These are phyloP conservation scores for Tenodera sinensis DNA, from an alignment of 2,888 invertebrate genomes.

Conservation along the genomic window DNA sequence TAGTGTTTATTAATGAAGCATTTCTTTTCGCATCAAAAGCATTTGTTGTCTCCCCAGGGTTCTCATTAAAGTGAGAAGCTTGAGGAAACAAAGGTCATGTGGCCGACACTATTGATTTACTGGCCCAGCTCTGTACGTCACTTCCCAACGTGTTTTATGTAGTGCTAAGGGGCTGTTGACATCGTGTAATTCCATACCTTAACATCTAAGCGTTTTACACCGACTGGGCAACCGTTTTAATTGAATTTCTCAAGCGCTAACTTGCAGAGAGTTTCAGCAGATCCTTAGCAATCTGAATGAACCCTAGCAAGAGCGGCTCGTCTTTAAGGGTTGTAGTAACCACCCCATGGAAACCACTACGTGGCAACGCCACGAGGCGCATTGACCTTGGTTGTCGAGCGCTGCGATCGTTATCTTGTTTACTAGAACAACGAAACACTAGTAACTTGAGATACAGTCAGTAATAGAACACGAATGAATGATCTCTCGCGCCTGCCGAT, in stretches of 20 bases:
- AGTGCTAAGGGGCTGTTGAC: neutral
- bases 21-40: neutral
- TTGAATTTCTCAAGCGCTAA: neutral
- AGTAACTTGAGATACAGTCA: too few relatives aligned
- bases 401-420: too few relatives aligned
- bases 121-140: neutral
- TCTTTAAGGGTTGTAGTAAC: too few relatives aligned
- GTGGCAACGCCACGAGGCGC: too few relatives aligned
- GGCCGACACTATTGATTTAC: neutral
- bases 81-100: neutral
- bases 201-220: neutral
- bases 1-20: neutral
- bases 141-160: neutral
- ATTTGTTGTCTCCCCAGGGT: neutral
- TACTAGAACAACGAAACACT: too few relatives aligned
- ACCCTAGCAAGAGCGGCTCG: neutral
- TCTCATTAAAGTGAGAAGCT: neutral
- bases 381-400: too few relatives aligned
- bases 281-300: neutral
- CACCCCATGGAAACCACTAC: too few relatives aligned
- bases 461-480: too few relatives aligned
- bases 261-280: neutral
- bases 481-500: too few relatives aligned
- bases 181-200: neutral
- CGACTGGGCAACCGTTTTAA: neutral